Evolutionary conservation across 2,797 vertebrate species (phyloP).

Genomic region (Furcifer pardalis): DNA sequence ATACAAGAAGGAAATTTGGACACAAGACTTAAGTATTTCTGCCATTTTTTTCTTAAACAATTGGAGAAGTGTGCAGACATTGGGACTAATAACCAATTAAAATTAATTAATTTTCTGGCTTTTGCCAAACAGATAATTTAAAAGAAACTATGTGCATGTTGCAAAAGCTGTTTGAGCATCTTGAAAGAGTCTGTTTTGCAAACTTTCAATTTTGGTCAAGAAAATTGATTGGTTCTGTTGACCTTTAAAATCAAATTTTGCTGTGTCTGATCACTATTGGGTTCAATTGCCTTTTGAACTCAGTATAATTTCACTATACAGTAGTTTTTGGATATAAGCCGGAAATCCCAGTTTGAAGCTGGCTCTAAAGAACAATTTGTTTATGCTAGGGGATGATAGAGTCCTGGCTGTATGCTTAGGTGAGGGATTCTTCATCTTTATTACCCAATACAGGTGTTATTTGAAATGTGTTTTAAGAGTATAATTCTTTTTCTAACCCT

Average conservation of each 20-base stretch:
- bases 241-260: no score
- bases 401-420: no score
- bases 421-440: no score
- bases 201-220: neutral
- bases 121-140: neutral
- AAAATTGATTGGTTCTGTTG: neutral
- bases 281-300: no score
- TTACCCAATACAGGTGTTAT: neutral
- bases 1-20: neutral
- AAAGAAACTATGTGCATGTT: neutral
- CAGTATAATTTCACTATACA: no score
- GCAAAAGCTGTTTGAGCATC: neutral
- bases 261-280: no score
- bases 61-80: neutral
- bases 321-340: no score
- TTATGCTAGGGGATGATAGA: no score
- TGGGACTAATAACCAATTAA: neutral
- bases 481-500: conserved; percentile 11
- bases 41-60: neutral
- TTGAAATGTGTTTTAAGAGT: neutral
- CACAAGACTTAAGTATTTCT: neutral
- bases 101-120: neutral
- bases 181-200: neutral
- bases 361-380: no score
- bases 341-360: no score